Evolutionary conservation across 2,888 invertebrate genomes (phyloP).

Genomic region (Matsumyia berberina): DNA sequence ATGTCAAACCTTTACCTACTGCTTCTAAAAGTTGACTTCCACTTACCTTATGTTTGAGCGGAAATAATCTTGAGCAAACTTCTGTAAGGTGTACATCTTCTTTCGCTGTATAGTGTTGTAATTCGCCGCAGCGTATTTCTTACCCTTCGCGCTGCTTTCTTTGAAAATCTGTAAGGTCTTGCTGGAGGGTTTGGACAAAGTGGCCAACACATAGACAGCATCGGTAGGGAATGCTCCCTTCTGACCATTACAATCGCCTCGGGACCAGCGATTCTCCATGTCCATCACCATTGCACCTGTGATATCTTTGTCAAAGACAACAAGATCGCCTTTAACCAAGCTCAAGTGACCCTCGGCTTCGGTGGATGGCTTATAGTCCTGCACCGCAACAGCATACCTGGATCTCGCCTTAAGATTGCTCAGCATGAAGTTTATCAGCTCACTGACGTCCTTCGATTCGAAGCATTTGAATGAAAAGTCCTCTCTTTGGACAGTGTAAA

Average conservation of each 20-base stretch:
- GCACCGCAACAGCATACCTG: conserved; percentile 91
- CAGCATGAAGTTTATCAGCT: conserved; percentile 92
- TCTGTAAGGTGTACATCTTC: conserved; percentile 92
- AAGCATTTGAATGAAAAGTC: conserved; percentile 96
- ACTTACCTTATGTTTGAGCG: conserved; percentile 82
- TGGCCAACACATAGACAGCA: conserved; percentile 93
- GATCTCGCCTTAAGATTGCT: conserved; percentile 95
- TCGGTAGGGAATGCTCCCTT: conserved; percentile 94
- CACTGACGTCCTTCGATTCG: conserved; percentile 93
- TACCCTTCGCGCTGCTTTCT: conserved; percentile 85
- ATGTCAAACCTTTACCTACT: not conserved
- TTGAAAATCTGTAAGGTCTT: conserved; percentile 88
- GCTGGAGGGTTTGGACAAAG: conserved; percentile 89
- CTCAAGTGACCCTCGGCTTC: conserved; percentile 86
- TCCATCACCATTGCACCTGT: conserved; percentile 90
- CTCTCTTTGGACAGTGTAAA: conserved; percentile 93
- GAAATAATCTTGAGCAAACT: conserved; percentile 93
- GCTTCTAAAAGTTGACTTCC: not conserved
- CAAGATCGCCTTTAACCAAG: conserved; percentile 91
- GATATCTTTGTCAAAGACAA: conserved; percentile 90
- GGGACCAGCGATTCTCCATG: conserved; percentile 86
- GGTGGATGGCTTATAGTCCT: conserved; percentile 84
- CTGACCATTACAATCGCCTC: conserved; percentile 89
- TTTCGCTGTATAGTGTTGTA: conserved; percentile 87
- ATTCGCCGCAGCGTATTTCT: conserved; percentile 84